A percentile compares a stretch with the other conserved stretches of the same genome.
phyloP scores from a whole-genome alignment of 2,888 invertebrate species.

The Acanthosepion lycidas region DNA sequence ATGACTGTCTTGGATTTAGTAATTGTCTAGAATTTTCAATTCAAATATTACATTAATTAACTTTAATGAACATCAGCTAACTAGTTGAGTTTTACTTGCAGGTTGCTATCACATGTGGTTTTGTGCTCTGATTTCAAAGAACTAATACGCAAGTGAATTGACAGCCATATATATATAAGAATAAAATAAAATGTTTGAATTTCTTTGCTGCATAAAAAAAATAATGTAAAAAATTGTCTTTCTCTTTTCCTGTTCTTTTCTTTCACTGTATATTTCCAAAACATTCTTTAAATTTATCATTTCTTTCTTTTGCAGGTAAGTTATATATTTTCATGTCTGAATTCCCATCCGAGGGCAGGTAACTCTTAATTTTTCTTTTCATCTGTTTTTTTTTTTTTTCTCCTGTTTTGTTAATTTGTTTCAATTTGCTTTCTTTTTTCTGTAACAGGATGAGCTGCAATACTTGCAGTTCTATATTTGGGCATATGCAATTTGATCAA shows the following conservation, averaged over 20 bases:
- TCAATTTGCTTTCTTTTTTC: too few species aligned
- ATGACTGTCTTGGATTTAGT: too few species aligned
- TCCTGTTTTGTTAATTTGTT: neutral
- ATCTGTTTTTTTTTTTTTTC: neutral
- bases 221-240: neutral
- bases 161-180: too few species aligned
- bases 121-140: too few species aligned
- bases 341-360: neutral
- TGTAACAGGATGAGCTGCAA: neutral
- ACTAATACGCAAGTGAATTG: too few species aligned
- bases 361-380: neutral
- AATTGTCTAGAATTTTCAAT: too few species aligned
- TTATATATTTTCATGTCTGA: neutral
- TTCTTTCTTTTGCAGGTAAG: conserved; percentile 3
- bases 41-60: too few species aligned
- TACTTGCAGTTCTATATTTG: neutral
- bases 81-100: too few species aligned
- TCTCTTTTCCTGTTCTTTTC: neutral
- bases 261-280: neutral
- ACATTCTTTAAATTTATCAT: neutral
- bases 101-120: too few species aligned
- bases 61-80: too few species aligned
- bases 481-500: neutral
- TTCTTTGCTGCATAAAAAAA: too few species aligned
- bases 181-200: too few species aligned